These are phyloP conservation scores for Xylota sylvarum DNA, from an alignment of 2,888 invertebrate genomes.

Conservation along the genomic window DNA sequence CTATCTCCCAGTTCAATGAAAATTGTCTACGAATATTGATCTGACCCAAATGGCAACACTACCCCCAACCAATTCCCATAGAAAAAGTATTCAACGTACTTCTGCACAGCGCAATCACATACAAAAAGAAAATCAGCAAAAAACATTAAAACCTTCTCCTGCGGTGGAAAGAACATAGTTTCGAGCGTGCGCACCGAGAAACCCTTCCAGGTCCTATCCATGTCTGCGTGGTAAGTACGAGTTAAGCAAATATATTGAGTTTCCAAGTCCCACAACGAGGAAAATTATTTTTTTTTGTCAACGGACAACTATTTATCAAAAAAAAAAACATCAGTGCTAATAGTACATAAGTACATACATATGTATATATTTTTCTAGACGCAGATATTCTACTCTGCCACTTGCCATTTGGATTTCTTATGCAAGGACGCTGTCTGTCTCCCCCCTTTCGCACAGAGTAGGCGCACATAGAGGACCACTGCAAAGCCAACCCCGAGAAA, in stretches of 20 bases:
- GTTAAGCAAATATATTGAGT: constrained; percentile 22
- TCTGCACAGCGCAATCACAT: constrained; percentile 34
- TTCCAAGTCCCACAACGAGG: constrained; percentile 13
- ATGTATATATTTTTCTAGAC: constrained; percentile 2
- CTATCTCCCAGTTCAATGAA: background rate
- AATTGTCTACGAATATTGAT: background rate
- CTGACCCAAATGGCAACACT: constrained; percentile 70
- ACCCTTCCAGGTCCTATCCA: constrained; percentile 23
- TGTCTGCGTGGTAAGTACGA: constrained; percentile 34
- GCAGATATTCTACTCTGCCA: background rate
- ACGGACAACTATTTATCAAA: background rate
- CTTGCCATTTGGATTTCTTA: constrained; percentile 40
- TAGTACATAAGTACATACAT: too few species aligned
- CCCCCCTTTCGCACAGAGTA: constrained; percentile 6
- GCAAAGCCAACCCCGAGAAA: background rate
- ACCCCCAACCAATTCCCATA: constrained; percentile 1
- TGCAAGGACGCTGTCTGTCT: constrained; percentile 55
- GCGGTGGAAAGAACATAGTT: constrained; percentile 29
- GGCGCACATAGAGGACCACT: constrained; percentile 30
- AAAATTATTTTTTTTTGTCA: background rate
- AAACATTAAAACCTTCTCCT: constrained; percentile 34
- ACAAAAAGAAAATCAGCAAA: constrained; percentile 26
- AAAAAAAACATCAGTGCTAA: too few species aligned
- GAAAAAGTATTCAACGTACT: constrained; percentile 24
- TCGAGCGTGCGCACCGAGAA: constrained; percentile 39